These are phyloP conservation scores for Magallana nippona DNA, from an alignment of 2,888 invertebrate genomes.

Conservation along the genomic window DNA sequence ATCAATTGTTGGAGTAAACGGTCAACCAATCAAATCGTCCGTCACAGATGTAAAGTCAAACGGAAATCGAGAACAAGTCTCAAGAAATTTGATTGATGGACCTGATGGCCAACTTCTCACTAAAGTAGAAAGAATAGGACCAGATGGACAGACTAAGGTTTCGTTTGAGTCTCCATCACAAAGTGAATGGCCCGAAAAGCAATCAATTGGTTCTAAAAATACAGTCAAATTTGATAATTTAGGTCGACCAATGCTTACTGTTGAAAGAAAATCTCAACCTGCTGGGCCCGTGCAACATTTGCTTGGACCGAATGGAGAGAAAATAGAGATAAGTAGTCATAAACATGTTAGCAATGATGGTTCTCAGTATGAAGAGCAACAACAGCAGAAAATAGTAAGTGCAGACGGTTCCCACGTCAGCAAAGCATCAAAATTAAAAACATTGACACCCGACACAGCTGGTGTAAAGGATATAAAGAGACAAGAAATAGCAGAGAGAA, in stretches of 20 bases:
- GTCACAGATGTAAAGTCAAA: background rate
- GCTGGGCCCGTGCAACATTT: background rate
- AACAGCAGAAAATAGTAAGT: background rate
- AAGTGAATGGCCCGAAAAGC: background rate
- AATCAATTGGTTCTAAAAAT: background rate
- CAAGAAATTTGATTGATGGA: background rate
- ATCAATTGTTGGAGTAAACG: background rate
- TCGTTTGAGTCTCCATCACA: background rate
- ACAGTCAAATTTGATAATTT: background rate
- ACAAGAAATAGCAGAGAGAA: background rate
- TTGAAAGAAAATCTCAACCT: background rate
- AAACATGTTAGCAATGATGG: background rate
- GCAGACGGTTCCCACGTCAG: background rate
- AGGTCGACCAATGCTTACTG: background rate
- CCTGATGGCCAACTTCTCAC: slow-evolving; percentile 5
- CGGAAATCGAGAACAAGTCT: background rate
- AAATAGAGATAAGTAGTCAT: background rate
- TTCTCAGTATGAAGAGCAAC: background rate
- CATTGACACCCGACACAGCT: background rate
- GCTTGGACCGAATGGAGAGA: background rate
- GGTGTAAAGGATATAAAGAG: background rate
- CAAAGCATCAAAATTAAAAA: background rate
- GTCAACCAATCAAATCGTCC: background rate
- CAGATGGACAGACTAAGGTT: background rate
- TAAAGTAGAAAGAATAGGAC: background rate